Evolutionary conservation across 1,140 invertebrate genomes (phyloP), one percentile per base, ranked within the genome.

Genomic region (Helicoverpa zea): DNA sequence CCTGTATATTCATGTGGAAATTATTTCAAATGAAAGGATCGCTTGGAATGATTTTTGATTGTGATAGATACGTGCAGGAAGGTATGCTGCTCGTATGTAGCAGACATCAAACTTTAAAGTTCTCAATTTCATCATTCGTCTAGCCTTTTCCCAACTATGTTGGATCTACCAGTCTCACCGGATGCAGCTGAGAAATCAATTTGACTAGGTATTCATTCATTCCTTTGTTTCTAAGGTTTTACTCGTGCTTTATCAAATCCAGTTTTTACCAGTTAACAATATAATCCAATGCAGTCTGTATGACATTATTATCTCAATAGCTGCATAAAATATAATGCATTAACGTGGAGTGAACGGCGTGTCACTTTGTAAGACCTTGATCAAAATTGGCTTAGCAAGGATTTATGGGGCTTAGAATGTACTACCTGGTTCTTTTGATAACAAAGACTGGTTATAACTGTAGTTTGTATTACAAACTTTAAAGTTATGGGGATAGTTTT

Each of bases 351-450:
- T 61, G 58, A 61, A 14, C 23, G 58, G 58, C 29, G 58, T 11
- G 10, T 59, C 2, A 59, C 56, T 9, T 29, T 0, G 4, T 10
- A 14, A 29, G 23, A 30, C 58, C 58, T 61, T 61, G 58, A 61
- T 61, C 58, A 30, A 61, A 23, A 61, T 61, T 30, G 58, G 23
- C 23, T 61, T 29, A 30, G 58, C 58, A 61, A 61, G 58, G 58
- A 29, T 61, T 29, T 61, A 30, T 30, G 58, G 3, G 13, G 11
- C 23, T 23, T 29, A 10, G 56, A 18, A 58, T 56, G 16, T 59
- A 29, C 23, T 30, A 29, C 58, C 23, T 61, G 29, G 11, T 61
- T 61, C 58, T 23, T 61, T 18, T 61, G 58, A 13, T 3, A 61
- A 10, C 9, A 23, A 30, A 11, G 58, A 29, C 29, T 4, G 23